phyloP scores from a whole-genome alignment of 2,888 invertebrate species.

The Eupithecia exiguata region DNA sequence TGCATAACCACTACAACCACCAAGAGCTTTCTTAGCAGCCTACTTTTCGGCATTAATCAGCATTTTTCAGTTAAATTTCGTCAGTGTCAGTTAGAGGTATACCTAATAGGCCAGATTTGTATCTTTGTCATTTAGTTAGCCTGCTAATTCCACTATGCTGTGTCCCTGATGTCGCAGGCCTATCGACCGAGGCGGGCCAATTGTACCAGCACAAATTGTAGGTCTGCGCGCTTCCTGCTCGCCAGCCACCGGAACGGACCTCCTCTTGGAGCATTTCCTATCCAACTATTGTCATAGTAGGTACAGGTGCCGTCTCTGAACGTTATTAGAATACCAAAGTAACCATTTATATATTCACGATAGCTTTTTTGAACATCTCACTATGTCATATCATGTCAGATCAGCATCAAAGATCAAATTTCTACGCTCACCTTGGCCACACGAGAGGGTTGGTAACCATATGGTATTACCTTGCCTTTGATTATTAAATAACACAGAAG shows the following conservation, averaged over 20 bases:
- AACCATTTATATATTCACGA: neutral
- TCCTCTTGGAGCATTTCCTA: neutral
- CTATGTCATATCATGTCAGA: neutral
- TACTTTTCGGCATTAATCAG: too few relatives aligned
- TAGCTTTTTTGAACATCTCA: neutral
- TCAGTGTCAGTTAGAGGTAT: neutral
- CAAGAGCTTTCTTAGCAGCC: too few relatives aligned
- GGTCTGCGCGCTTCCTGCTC: slow-evolving; percentile 3
- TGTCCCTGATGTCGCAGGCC: neutral
- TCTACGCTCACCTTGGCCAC: neutral
- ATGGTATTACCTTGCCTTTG: neutral
- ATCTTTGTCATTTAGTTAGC: neutral
- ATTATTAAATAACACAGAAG: neutral
- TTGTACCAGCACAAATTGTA: slow-evolving; percentile 2
- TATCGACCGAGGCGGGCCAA: slow-evolving; percentile 1
- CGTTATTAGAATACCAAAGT: neutral
- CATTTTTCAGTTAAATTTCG: too few relatives aligned
- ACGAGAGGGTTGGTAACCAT: neutral
- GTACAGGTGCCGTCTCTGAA: neutral
- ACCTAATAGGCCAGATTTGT: too few relatives aligned
- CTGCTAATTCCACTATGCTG: neutral
- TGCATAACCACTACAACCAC: too few relatives aligned
- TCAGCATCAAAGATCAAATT: neutral
- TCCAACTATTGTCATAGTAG: neutral
- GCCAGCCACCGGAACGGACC: slow-evolving; percentile 6